Conservation (phyloP, 2,888 invertebrate species). For the Nasonovia ribisnigri region DNA sequence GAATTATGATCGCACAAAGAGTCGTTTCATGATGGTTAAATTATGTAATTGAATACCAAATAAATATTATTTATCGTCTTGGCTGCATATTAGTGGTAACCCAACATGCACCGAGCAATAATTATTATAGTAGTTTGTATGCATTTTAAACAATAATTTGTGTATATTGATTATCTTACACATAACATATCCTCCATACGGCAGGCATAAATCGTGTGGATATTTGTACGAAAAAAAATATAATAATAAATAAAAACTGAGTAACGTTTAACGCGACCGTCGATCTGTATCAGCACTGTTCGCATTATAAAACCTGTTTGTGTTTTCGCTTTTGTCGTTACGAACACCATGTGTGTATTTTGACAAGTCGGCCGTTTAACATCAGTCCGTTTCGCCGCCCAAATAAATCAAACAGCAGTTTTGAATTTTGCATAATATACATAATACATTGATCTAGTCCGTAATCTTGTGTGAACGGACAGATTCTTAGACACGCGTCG, state of each 20-base stretch:
- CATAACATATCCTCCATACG: background rate
- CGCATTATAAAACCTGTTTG: constrained; percentile 42
- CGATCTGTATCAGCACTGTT: constrained; percentile 29
- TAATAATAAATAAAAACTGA: background rate
- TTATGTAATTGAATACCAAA: background rate
- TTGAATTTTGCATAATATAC: constrained; percentile 14
- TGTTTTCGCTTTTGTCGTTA: constrained; percentile 52
- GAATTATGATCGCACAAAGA: background rate
- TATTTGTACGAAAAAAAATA: background rate
- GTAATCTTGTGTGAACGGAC: constrained; percentile 18
- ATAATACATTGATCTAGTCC: constrained; percentile 8
- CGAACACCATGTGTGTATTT: constrained; percentile 26
- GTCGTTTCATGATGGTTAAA: background rate
- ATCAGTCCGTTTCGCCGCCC: constrained; percentile 8
- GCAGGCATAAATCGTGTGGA: background rate
- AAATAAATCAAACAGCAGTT: constrained; percentile 45
- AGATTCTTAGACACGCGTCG: background rate
- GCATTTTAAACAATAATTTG: background rate
- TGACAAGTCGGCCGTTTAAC: constrained; percentile 41
- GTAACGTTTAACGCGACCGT: constrained; percentile 24
- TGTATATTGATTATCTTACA: background rate
- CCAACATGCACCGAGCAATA: background rate
- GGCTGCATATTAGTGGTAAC: background rate
- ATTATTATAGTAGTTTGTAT: background rate
- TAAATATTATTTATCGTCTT: background rate